Evolutionary conservation across 1,140 invertebrate species (phyloP).

Genomic region (Tetragnatha versicolor): DNA sequence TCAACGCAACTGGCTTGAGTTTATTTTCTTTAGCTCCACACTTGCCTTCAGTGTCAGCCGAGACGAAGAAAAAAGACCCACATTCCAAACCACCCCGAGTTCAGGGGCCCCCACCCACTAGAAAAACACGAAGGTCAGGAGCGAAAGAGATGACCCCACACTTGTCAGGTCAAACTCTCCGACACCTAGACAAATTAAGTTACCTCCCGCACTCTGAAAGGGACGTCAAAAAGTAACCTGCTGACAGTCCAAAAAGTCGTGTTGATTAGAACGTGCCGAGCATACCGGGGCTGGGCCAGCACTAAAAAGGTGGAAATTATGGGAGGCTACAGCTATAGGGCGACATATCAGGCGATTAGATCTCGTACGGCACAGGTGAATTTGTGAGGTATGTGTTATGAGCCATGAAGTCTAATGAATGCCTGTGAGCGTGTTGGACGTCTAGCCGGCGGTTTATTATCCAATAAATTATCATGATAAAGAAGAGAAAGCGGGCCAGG

Average conservation of each 20-base stretch:
- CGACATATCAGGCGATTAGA: slow-evolving; percentile 23
- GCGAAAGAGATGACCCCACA: no score
- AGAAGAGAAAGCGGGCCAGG: neutral
- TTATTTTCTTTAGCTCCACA: no score
- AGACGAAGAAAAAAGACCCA: no score
- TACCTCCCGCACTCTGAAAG: slow-evolving; percentile 1
- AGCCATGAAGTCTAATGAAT: slow-evolving; percentile 6
- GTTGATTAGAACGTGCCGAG: slow-evolving; percentile 5
- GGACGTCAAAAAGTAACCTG: neutral
- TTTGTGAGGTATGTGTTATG: slow-evolving; percentile 1
- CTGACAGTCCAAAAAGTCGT: neutral
- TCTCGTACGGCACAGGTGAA: neutral
- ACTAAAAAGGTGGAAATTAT: slow-evolving; percentile 21
- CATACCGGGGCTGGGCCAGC: neutral
- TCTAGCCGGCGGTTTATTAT: slow-evolving; percentile 26
- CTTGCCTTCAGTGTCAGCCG: no score
- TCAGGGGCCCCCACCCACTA: no score
- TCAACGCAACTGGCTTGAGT: no score
- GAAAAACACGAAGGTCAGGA: no score
- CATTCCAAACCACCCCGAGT: no score
- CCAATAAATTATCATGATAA: slow-evolving; percentile 14
- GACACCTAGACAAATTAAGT: slow-evolving; percentile 7
- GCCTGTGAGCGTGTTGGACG: neutral
- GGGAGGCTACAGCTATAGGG: neutral
- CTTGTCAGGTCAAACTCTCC: no score